phyloP scores from a whole-genome alignment of 37 sponge, comb jelly and placozoan genomes.

The Petrosia ficiformis region DNA sequence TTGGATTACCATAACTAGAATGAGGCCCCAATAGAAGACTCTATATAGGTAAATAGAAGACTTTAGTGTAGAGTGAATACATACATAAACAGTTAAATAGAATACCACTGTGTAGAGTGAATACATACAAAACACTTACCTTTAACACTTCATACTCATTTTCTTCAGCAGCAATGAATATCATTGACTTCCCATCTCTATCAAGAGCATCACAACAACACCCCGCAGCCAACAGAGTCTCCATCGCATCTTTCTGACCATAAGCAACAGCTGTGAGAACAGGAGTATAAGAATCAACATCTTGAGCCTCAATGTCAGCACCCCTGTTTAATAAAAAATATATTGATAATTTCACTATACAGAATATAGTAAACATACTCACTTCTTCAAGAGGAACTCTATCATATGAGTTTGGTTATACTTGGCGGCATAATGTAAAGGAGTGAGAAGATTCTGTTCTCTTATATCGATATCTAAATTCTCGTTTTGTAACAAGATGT shows the following conservation, averaged over 20 bases:
- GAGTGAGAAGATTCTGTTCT: constrained; percentile 54
- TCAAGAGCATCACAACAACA: constrained; percentile 43
- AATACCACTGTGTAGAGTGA: background rate
- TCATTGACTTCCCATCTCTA: constrained; percentile 50
- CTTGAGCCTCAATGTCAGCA: constrained; percentile 41
- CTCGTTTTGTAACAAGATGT: constrained; percentile 44
- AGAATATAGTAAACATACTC: constrained; percentile 16
- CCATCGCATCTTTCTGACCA: constrained; percentile 46
- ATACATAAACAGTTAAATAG: background rate
- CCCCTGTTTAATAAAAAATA: constrained; percentile 6
- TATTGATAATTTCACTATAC: background rate
- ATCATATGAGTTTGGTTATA: constrained; percentile 76
- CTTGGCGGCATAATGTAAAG: constrained; percentile 84
- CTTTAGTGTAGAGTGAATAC: background rate
- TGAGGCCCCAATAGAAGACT: background rate
- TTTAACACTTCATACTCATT: constrained; percentile 37
- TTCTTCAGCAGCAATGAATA: constrained; percentile 55
- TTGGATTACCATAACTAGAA: constrained; percentile 2
- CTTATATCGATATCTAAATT: constrained; percentile 15
- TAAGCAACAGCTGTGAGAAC: constrained; percentile 48
- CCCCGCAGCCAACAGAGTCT: constrained; percentile 23
- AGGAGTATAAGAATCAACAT: constrained; percentile 60
- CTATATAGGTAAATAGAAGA: background rate
- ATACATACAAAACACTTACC: constrained; percentile 17
- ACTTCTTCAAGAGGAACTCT: constrained; percentile 68